Evolutionary conservation across 1,140 invertebrate genomes (phyloP).

Genomic region (Halesus radiatus): DNA sequence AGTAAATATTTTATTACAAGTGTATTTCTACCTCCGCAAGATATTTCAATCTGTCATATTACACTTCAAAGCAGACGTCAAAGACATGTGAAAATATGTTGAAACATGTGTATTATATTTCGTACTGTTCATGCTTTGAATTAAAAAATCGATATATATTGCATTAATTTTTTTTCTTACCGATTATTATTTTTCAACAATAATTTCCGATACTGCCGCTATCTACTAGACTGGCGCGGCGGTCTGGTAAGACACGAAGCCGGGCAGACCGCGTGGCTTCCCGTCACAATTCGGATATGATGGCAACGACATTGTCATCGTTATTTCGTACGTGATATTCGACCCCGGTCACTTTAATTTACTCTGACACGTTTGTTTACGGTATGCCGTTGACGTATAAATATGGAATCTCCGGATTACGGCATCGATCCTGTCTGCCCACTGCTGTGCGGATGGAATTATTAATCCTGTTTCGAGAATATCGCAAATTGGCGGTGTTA

Average conservation of each 20-base stretch:
- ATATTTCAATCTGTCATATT: too few relatives aligned
- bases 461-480: neutral
- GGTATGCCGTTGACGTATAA: slow-evolving; percentile 3
- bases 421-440: neutral
- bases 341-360: slow-evolving; percentile 5
- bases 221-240: neutral
- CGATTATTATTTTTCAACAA: too few relatives aligned
- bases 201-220: neutral
- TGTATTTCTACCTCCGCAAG: too few relatives aligned
- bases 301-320: slow-evolving; percentile 14
- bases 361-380: neutral
- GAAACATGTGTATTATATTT: too few relatives aligned
- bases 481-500: neutral
- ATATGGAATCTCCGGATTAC: slow-evolving; percentile 16
- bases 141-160: too few relatives aligned
- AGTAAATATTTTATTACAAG: too few relatives aligned
- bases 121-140: too few relatives aligned
- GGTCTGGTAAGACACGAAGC: neutral
- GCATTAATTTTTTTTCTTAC: too few relatives aligned
- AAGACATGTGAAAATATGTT: too few relatives aligned
- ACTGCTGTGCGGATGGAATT: neutral
- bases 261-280: slow-evolving; percentile 23
- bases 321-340: slow-evolving; percentile 41
- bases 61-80: too few relatives aligned
- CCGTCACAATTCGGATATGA: slow-evolving; percentile 34